Evolutionary conservation across 2,888 invertebrate genomes (phyloP), one percentile per base, ranked within the genome.

Genomic region (Plebejus argus): DNA sequence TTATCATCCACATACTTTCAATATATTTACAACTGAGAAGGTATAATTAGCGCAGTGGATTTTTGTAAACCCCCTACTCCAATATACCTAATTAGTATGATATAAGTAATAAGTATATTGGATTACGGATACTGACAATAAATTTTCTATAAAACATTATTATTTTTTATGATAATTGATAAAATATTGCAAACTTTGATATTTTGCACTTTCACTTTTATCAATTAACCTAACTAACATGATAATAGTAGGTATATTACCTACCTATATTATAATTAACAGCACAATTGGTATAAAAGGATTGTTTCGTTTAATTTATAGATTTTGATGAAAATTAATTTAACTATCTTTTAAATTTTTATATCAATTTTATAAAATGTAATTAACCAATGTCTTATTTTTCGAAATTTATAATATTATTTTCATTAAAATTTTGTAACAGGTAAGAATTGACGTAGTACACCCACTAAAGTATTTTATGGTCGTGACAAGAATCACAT

Each of bases 61-160:
- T 45, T 39, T 45, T 45, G 45, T 45, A 10, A 12, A 45, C 45
- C 45, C 45, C 45, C 45, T 45, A 45, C 10, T 12, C 28, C 28
- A 28, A 28, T 28, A 28, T 28, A 28, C 28, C 28, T 28, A 28
- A n/a, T n/a, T n/a, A 28, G 28, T 28, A 28, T 28, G 28, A 28
- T 28, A 28, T 28, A 28, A 28, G 28, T 28, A 28, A n/a, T n/a
- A n/a, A n/a, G n/a, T n/a, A n/a, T n/a, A n/a, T n/a, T n/a, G n/a
- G n/a, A n/a, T n/a, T 28, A 28, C 28, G 15, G 28, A 66, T 66
- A 66, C 15, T 33, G 66, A 33, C 28, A 66, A 71, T 71, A 71
- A 71, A 39, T 71, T 39, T 39, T 39, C 10, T 39, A 71, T 71
- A 71, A 71, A 71, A 39, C 39, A 71, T 35, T 70, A 12, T 70